Evolutionary conservation across 2,113 vertebrate genomes (phyloP).

Genomic region (Dipodomys merriami): DNA sequence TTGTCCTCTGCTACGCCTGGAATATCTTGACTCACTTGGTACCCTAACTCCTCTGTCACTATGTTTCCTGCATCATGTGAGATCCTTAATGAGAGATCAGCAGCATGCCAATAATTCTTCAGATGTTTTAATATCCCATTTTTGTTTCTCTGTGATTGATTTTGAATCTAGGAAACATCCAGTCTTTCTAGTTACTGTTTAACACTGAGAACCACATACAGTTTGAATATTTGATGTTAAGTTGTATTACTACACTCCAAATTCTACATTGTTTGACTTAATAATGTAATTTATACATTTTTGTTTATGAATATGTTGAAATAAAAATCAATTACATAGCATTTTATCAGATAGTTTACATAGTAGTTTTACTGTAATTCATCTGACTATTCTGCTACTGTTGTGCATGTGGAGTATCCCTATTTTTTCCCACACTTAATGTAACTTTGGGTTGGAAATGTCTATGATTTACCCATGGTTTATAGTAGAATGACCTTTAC

Average conservation of each 20-base stretch:
- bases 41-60: neutral
- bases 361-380: slow-evolving; percentile 23
- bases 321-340: neutral
- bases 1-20: neutral
- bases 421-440: neutral
- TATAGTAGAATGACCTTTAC: slow-evolving; percentile 52
- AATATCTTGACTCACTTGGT: neutral
- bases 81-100: neutral
- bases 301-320: slow-evolving; percentile 37
- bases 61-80: neutral
- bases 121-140: neutral
- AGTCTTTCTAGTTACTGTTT: neutral
- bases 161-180: neutral
- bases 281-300: neutral
- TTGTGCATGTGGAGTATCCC: slow-evolving; percentile 6
- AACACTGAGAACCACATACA: neutral
- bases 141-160: neutral
- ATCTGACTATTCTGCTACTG: neutral
- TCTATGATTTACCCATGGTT: slow-evolving; percentile 18
- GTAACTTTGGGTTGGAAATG: neutral
- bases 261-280: neutral
- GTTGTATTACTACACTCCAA: neutral
- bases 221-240: slow-evolving; percentile 40
- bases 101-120: neutral
- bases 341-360: neutral